phyloP scores from a whole-genome alignment of 2,113 vertebrate genomes.

The Oceanodroma tethys region DNA sequence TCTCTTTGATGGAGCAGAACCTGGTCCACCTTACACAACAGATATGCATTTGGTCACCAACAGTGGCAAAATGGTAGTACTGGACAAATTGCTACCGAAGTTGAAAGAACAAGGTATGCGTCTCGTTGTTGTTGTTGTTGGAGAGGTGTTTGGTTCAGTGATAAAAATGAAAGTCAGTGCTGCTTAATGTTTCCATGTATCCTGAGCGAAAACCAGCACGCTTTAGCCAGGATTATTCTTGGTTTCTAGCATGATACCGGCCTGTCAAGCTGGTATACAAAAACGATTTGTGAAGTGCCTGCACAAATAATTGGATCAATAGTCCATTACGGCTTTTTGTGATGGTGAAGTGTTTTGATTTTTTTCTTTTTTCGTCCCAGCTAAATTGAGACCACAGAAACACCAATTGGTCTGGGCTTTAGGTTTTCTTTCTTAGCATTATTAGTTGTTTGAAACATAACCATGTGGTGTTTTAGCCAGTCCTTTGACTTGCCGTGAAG shows the following conservation, averaged over 20 bases:
- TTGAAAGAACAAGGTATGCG: conserved; percentile 87
- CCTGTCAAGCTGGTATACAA: background rate
- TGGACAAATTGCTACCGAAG: conserved; percentile 94
- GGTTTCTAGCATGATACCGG: background rate
- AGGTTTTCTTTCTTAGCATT: background rate
- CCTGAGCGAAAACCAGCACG: background rate
- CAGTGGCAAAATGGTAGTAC: conserved; percentile 95
- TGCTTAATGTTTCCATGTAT: background rate
- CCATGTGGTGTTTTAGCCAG: background rate
- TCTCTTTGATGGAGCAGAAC: conserved; percentile 95
- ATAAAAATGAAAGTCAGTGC: background rate
- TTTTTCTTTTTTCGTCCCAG: background rate
- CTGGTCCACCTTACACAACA: conserved; percentile 95
- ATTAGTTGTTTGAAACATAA: background rate
- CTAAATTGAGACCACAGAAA: background rate
- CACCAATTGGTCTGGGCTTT: background rate
- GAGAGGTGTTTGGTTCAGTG: background rate
- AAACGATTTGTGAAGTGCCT: background rate
- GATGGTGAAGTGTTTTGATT: background rate
- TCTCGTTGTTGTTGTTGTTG: background rate
- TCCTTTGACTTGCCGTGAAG: background rate
- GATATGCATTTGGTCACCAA: conserved; percentile 96
- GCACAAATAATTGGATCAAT: background rate
- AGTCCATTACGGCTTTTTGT: background rate
- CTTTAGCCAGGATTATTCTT: background rate